phyloP scores from a whole-genome alignment of 1,140 invertebrate genomes.

The Tetramorium parvispinum region DNA sequence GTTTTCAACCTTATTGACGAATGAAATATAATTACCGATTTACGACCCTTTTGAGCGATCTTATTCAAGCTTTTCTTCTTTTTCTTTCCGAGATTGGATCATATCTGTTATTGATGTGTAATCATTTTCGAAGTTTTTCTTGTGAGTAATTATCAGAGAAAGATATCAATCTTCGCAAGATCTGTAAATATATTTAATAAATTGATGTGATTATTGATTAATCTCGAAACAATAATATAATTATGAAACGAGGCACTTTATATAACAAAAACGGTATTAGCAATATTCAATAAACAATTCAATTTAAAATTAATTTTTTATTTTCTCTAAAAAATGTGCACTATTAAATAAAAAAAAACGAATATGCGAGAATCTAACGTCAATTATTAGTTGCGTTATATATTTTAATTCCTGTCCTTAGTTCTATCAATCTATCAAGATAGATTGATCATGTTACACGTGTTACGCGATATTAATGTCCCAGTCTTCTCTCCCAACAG shows the following conservation, averaged over 20 bases:
- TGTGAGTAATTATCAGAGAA: neutral
- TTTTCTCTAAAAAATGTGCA: neutral
- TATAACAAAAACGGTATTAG: neutral
- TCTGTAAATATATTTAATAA: neutral
- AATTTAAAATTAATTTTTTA: neutral
- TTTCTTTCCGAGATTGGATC: neutral
- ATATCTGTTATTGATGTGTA: slow-evolving; percentile 32
- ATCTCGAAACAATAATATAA: neutral
- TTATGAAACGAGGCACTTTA: neutral
- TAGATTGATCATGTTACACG: neutral
- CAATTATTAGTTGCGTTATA: neutral
- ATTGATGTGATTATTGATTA: neutral
- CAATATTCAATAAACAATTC: neutral
- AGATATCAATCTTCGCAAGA: neutral
- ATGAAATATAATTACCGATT: slow-evolving; percentile 62
- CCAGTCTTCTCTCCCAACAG: neutral
- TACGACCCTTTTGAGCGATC: slow-evolving; percentile 46
- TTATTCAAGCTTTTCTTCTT: slow-evolving; percentile 5
- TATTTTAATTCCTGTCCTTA: neutral
- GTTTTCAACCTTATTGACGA: slow-evolving; percentile 25
- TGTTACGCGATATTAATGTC: neutral
- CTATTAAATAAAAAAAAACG: neutral
- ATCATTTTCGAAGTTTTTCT: neutral
- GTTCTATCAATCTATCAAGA: neutral
- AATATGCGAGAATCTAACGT: neutral